A percentile compares a stretch with the other conserved stretches of the same genome.
phyloP scores from a whole-genome alignment of 2,888 invertebrate species.

The Cordilura impudica region DNA sequence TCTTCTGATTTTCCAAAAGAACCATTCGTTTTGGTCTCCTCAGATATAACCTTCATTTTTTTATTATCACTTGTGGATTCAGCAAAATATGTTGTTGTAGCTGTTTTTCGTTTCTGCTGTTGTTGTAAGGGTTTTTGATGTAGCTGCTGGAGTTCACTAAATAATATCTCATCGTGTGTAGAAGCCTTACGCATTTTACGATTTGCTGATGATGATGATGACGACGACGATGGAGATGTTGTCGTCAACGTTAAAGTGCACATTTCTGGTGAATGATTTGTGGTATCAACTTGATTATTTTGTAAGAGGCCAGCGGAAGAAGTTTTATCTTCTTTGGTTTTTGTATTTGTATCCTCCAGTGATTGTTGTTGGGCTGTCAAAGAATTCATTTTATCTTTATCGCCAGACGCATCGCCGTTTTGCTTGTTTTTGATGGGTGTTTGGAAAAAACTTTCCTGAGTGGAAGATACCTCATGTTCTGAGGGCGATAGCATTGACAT shows the following conservation, averaged over 20 bases:
- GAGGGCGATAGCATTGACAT: conserved; percentile 60
- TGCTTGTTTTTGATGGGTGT: conserved; percentile 34
- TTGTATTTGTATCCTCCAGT: conserved; percentile 11
- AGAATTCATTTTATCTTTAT: conserved; percentile 15
- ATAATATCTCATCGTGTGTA: conserved; percentile 49
- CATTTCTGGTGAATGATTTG: conserved; percentile 55
- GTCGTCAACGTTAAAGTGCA: conserved; percentile 24
- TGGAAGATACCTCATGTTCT: conserved; percentile 66
- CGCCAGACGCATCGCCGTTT: background rate
- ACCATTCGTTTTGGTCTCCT: conserved; percentile 38
- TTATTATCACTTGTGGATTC: conserved; percentile 43
- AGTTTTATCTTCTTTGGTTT: conserved; percentile 23
- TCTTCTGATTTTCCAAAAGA: conserved; percentile 30
- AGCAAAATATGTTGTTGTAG: conserved; percentile 24
- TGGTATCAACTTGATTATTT: conserved; percentile 59
- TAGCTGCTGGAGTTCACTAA: conserved; percentile 26
- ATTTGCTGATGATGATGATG: background rate
- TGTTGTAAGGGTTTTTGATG: conserved; percentile 1
- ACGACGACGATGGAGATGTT: conserved; percentile 1
- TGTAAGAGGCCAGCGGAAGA: conserved; percentile 36
- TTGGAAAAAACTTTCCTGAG: conserved; percentile 62
- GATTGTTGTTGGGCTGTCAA: background rate
- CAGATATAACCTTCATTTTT: conserved; percentile 14
- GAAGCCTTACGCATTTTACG: conserved; percentile 36
- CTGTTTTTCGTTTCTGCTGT: conserved; percentile 8